Evolutionary conservation across 2,888 invertebrate genomes (phyloP).

Genomic region (Andrena haemorrhoa): DNA sequence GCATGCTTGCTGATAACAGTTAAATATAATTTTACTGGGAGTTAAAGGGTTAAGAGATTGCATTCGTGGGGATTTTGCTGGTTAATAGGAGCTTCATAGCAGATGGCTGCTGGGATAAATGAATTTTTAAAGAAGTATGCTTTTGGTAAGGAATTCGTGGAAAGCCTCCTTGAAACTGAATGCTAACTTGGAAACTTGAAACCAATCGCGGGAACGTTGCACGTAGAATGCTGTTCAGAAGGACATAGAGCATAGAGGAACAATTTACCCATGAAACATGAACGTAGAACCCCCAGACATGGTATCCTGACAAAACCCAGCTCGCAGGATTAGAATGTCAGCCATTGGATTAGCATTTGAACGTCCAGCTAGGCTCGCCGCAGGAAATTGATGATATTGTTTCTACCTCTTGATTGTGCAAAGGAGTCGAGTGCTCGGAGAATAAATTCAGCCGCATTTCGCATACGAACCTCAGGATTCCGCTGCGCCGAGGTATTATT

Average conservation of each 20-base stretch:
- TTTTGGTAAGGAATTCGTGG: background rate
- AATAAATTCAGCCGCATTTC: conserved; percentile 4
- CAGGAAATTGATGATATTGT: conserved; percentile 2
- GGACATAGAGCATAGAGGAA: background rate
- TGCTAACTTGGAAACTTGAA: background rate
- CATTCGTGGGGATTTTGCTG: too few relatives aligned
- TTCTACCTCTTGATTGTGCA: background rate
- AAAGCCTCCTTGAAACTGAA: background rate
- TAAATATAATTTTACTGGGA: too few relatives aligned
- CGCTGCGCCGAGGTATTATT: background rate
- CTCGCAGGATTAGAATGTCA: background rate
- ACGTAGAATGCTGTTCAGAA: background rate
- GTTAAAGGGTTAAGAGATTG: too few relatives aligned
- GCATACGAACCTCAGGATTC: background rate
- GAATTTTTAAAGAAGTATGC: background rate
- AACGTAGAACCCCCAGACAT: background rate
- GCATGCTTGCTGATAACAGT: too few relatives aligned
- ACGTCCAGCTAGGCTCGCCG: background rate
- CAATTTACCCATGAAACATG: conserved; percentile 4
- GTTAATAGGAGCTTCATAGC: background rate
- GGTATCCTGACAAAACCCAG: background rate
- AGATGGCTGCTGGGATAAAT: background rate
- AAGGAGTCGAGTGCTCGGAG: background rate
- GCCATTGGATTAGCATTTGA: conserved; percentile 6
- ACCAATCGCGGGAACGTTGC: background rate